Evolutionary conservation across 1,140 invertebrate genomes (phyloP), one percentile per base, ranked within the genome.

Genomic region (Sitophilus oryzae): DNA sequence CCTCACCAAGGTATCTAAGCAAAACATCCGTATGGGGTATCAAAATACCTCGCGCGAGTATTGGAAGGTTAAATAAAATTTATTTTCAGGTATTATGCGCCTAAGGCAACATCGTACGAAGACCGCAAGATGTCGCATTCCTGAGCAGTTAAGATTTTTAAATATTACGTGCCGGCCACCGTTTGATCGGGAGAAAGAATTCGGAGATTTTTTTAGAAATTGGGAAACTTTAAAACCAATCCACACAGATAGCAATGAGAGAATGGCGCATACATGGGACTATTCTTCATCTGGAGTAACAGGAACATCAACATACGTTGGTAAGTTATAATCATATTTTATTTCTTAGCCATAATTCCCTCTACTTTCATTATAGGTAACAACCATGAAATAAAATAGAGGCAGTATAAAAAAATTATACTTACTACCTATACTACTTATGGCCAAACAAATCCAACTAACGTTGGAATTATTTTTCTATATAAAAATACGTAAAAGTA

Each of bases 21-120:
- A n/a, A n/a, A n/a, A n/a, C n/a, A n/a, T n/a, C n/a, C n/a, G n/a
- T n/a, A n/a, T n/a, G n/a, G n/a, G n/a, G n/a, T n/a, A n/a, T n/a
- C n/a, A n/a, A n/a, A n/a, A n/a, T n/a, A n/a, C n/a, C n/a, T n/a
- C n/a, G n/a, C n/a, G n/a, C n/a, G n/a, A n/a, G n/a, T n/a, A n/a
- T n/a, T n/a, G n/a, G n/a, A n/a, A n/a, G n/a, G 40, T 30, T 14
- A 5, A 23, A 21, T 14, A 9, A n/a, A 22, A 16, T 22, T 30
- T 35, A 25, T 15, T 46, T 43, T 1, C n/a, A 54, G 60, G 60
- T 22, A 45, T 63, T n/a, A 59, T 52, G 14, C 46, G 57, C 8
- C 18, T 65, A 5, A 53, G 63, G 30, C 63, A 65, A 50, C 50
- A 61, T 11, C 40, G 63, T 38, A 51, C 46, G 0, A n/a, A 37